Evolutionary conservation across 30 jellyfish, hydroid and myxozoan species (phyloP).

Genomic region (Hydractinia echinata): DNA sequence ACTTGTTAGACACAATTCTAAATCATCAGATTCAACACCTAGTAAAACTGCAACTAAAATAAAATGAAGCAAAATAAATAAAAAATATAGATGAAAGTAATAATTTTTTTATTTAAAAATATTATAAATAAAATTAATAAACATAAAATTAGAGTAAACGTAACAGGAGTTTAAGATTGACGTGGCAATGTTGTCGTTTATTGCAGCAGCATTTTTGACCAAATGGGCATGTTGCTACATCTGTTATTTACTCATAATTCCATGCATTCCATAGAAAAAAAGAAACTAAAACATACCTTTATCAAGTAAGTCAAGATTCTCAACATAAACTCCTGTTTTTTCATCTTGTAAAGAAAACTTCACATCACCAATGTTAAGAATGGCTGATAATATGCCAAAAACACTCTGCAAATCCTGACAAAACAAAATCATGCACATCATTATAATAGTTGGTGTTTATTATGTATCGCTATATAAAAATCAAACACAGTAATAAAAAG

Average conservation of each 20-base stretch:
- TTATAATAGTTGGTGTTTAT: too few relatives aligned
- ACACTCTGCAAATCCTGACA: conserved; percentile 61
- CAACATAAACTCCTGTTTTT: conserved; percentile 48
- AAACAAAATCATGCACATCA: neutral
- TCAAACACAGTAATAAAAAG: too few relatives aligned
- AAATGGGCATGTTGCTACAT: too few relatives aligned
- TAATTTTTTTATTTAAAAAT: too few relatives aligned
- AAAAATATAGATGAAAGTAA: too few relatives aligned
- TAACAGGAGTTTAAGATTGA: too few relatives aligned
- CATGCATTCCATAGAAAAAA: neutral
- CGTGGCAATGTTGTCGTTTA: too few relatives aligned
- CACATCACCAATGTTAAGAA: conserved; percentile 76
- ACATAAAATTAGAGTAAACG: neutral
- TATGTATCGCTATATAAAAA: too few relatives aligned
- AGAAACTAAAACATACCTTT: conserved; percentile 50
- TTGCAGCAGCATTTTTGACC: neutral
- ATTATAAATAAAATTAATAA: neutral
- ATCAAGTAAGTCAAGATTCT: conserved; percentile 50
- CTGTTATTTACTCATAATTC: too few relatives aligned
- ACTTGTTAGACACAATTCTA: conserved; percentile 64
- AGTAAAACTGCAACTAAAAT: conserved; percentile 66
- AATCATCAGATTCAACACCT: conserved; percentile 68
- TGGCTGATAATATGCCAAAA: conserved; percentile 67
- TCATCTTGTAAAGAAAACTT: conserved; percentile 55
- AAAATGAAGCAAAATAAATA: neutral